Evolutionary conservation across 2,113 vertebrate species (phyloP).

Genomic region (Poecile atricapillus): DNA sequence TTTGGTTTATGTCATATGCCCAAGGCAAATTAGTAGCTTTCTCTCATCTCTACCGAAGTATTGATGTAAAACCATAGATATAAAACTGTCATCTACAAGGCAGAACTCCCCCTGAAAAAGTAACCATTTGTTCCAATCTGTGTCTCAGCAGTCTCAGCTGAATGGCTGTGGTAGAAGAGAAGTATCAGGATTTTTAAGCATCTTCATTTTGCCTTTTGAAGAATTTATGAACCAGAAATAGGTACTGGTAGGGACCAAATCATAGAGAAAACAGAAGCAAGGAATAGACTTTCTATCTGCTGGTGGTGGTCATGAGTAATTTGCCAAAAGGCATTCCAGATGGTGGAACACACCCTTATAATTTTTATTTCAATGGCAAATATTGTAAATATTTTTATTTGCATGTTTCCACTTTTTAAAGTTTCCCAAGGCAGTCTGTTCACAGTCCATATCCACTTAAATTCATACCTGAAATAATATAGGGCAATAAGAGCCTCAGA

Average conservation of each 20-base stretch:
- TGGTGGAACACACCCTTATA: neutral
- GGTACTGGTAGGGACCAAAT: neutral
- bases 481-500: neutral
- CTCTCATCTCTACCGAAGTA: conserved; percentile 16
- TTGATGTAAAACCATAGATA: neutral
- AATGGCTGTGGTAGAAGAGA: neutral
- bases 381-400: neutral
- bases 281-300: neutral
- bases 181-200: neutral
- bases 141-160: neutral
- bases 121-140: neutral
- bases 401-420: neutral
- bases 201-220: neutral
- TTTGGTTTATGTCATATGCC: neutral
- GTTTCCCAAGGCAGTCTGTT: neutral
- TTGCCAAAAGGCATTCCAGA: neutral
- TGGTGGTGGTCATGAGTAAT: neutral
- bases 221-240: neutral
- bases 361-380: neutral
- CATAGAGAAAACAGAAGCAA: neutral
- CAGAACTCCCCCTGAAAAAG: neutral
- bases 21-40: neutral
- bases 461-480: neutral
- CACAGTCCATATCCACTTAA: neutral
- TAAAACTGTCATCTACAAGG: neutral